phyloP scores from a whole-genome alignment of 2,888 invertebrate genomes.

The Choristoneura rosaceana region DNA sequence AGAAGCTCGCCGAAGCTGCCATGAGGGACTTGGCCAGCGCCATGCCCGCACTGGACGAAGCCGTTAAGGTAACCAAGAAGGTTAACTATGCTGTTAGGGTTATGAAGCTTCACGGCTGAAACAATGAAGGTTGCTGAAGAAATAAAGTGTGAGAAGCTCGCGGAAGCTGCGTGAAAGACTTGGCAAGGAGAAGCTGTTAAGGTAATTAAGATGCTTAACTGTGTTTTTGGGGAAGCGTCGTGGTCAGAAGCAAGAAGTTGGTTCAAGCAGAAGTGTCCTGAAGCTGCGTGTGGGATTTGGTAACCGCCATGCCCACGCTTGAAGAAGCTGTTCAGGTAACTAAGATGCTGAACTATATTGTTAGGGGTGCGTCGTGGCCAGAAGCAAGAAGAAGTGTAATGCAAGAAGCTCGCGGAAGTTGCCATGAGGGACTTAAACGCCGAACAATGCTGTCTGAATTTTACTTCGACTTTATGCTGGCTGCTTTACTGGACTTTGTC shows the following conservation, averaged over 20 bases:
- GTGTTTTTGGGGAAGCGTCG: not conserved
- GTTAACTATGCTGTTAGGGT: not conserved
- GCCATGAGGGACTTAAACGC: conserved; percentile 91
- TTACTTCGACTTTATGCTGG: no score
- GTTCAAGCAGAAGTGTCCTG: conserved; percentile 93
- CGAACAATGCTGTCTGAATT: no score
- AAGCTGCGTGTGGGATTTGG: conserved; percentile 93
- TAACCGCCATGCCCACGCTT: conserved; percentile 94
- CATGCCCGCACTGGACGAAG: conserved; percentile 94
- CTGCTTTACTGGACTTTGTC: no score
- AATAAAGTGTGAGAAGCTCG: conserved; percentile 91
- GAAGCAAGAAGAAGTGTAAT: conserved; percentile 91
- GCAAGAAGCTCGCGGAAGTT: conserved; percentile 92
- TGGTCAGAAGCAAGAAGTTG: conserved; percentile 87
- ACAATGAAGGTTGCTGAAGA: conserved; percentile 92
- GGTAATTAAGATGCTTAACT: conserved; percentile 49
- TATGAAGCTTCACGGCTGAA: conserved; percentile 87
- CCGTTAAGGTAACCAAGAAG: conserved; percentile 80
- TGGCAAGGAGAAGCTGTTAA: conserved; percentile 93
- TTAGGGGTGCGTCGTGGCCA: conserved; percentile 87
- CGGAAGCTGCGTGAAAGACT: conserved; percentile 93
- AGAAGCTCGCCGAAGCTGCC: conserved; percentile 92
- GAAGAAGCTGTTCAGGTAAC: conserved; percentile 90
- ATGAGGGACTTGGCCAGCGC: conserved; percentile 93
- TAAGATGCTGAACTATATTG: not conserved